Evolutionary conservation across 2,797 vertebrate species (phyloP).

Genomic region (Sebastes taczanowskii): DNA sequence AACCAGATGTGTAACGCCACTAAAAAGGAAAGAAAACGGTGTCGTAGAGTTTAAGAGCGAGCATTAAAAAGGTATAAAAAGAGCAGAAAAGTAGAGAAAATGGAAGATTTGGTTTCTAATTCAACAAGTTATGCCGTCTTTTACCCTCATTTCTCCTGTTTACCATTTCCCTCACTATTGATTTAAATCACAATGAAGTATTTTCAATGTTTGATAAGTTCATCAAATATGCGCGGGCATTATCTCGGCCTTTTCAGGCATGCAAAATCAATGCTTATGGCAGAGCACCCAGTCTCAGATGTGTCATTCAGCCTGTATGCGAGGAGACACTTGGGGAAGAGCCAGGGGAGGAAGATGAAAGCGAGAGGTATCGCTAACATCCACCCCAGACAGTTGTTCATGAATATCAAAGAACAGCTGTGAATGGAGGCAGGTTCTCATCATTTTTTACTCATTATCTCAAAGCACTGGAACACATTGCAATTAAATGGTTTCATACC

Average conservation of each 20-base stretch:
- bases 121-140: conserved; percentile 40
- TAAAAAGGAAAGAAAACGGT: background rate
- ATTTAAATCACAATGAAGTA: conserved; percentile 59
- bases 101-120: conserved; percentile 6
- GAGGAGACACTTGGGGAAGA: conserved; percentile 80
- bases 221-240: conserved; percentile 75
- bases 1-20: conserved; percentile 35
- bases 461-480: conserved; percentile 70
- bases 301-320: conserved; percentile 77
- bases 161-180: conserved; percentile 26
- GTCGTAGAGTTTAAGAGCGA: background rate
- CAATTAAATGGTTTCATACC: conserved; percentile 68
- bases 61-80: background rate
- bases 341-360: conserved; percentile 86
- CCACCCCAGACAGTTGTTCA: conserved; percentile 87
- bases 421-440: conserved; percentile 74
- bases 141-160: conserved; percentile 9
- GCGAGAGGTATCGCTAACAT: conserved; percentile 82
- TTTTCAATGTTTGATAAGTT: conserved; percentile 73
- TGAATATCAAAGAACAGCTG: conserved; percentile 91
- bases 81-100: background rate
- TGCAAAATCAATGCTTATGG: conserved; percentile 75
- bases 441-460: conserved; percentile 76
- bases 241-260: conserved; percentile 80
- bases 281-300: conserved; percentile 69